These are phyloP conservation scores for Pachyseris speciosa DNA, from an alignment of 64 coral and sea anemone species.

Conservation along the genomic window DNA sequence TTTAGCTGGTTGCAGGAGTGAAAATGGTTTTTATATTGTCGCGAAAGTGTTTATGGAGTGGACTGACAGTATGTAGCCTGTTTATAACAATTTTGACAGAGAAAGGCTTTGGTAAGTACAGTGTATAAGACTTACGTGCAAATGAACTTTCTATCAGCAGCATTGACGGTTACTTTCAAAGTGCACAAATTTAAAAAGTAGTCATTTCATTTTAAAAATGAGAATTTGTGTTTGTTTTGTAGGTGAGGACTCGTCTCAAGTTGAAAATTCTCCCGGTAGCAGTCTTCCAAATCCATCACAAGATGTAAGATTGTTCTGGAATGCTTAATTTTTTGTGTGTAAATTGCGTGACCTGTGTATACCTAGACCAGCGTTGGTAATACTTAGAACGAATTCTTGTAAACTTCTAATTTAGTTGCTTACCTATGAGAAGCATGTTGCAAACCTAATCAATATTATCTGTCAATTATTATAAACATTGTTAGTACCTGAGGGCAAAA, in stretches of 20 bases:
- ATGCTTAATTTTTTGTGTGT: not conserved
- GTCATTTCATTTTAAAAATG: not conserved
- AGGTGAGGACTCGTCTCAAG: not conserved
- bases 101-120: slow-evolving; percentile 11
- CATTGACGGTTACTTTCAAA: not conserved
- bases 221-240: not conserved
- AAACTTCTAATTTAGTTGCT: too few species aligned
- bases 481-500: too few species aligned
- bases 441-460: too few species aligned
- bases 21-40: not conserved
- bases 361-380: too few species aligned
- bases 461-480: too few species aligned
- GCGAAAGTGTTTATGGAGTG: not conserved
- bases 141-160: not conserved
- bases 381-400: too few species aligned
- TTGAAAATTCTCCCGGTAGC: not conserved
- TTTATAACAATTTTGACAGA: slow-evolving; percentile 11
- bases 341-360: not conserved
- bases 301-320: not conserved
- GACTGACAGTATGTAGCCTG: slow-evolving; percentile 10
- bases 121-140: not conserved
- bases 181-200: not conserved
- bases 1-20: not conserved
- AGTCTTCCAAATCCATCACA: not conserved
- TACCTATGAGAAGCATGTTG: too few species aligned